phyloP scores from a whole-genome alignment of 1,140 invertebrate species.

The Oreohelix idahoensis region DNA sequence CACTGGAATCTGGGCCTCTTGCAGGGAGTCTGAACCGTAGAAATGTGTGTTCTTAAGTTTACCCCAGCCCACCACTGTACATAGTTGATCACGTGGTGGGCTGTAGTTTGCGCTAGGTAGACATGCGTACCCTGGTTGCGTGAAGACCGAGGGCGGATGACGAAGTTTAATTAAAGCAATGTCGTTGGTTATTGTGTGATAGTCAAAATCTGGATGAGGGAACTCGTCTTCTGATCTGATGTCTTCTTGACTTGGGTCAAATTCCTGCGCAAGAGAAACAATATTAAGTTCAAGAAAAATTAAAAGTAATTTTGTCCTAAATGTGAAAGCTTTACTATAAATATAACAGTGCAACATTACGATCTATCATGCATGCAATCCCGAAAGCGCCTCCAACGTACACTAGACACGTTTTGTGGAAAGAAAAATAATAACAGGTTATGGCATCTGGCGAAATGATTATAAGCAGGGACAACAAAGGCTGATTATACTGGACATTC shows the following conservation, averaged over 20 bases:
- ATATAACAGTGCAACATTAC: too few species aligned
- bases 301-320: too few species aligned
- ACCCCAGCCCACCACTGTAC: slow-evolving; percentile 81
- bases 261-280: slow-evolving; percentile 74
- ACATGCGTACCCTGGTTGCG: slow-evolving; percentile 86
- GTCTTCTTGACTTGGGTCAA: slow-evolving; percentile 58
- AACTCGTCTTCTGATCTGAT: slow-evolving; percentile 81
- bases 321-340: too few species aligned
- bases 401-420: too few species aligned
- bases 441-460: too few species aligned
- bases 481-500: too few species aligned
- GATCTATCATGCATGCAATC: too few species aligned
- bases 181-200: slow-evolving; percentile 91
- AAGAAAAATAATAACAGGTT: too few species aligned
- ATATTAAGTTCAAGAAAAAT: too few species aligned
- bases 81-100: slow-evolving; percentile 69
- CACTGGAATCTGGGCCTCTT: slow-evolving; percentile 92
- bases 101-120: slow-evolving; percentile 80
- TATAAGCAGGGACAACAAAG: too few species aligned
- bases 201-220: slow-evolving; percentile 88
- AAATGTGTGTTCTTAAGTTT: slow-evolving; percentile 82
- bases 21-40: slow-evolving; percentile 83
- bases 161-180: slow-evolving; percentile 92
- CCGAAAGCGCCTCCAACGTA: too few species aligned
- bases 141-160: slow-evolving; percentile 83